Percentiles rank a stretch among this genome's conserved stretches.
These are phyloP conservation scores for Caenorhabditis sp. DNA, from an alignment of 2,888 invertebrate species.

Conservation along the genomic window DNA sequence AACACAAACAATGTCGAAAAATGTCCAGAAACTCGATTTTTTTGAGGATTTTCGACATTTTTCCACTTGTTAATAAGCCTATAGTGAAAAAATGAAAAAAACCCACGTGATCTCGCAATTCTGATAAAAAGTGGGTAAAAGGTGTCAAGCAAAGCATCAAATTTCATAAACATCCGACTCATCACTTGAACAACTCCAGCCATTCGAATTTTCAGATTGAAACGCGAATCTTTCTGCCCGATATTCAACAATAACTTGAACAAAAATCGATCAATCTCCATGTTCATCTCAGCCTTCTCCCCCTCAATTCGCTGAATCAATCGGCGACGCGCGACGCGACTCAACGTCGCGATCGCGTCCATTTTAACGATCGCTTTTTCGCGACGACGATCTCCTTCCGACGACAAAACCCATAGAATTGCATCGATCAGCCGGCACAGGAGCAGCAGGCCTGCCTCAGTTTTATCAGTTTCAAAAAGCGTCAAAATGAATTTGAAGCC, in stretches of 20 bases:
- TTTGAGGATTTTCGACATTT: too few species aligned
- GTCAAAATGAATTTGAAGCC: slow-evolving; percentile 25
- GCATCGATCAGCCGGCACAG: slow-evolving; percentile 51
- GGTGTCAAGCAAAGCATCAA: slow-evolving; percentile 13
- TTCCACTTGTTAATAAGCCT: too few species aligned
- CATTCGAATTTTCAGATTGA: slow-evolving; percentile 59
- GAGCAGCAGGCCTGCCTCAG: slow-evolving; percentile 36
- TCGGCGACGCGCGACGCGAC: slow-evolving; percentile 20
- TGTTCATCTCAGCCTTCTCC: slow-evolving; percentile 11
- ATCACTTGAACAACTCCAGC: slow-evolving; percentile 50
- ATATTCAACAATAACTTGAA: slow-evolving; percentile 17
- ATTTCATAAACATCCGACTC: slow-evolving; percentile 21
- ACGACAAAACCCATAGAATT: slow-evolving; percentile 29
- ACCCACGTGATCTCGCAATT: slow-evolving; percentile 32
- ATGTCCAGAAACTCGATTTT: too few species aligned
- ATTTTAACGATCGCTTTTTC: slow-evolving; percentile 30
- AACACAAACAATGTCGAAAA: neutral
- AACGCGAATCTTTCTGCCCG: slow-evolving; percentile 46
- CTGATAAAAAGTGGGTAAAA: slow-evolving; percentile 31
- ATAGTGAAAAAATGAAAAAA: slow-evolving; percentile 11
- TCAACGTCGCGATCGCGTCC: slow-evolving; percentile 17
- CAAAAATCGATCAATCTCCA: slow-evolving; percentile 20
- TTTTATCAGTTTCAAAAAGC: slow-evolving; percentile 25
- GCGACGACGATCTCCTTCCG: slow-evolving; percentile 15
- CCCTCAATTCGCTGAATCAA: slow-evolving; percentile 15